Evolutionary conservation across 2,113 vertebrate genomes (phyloP).

Genomic region (Cheirogaleus medius): DNA sequence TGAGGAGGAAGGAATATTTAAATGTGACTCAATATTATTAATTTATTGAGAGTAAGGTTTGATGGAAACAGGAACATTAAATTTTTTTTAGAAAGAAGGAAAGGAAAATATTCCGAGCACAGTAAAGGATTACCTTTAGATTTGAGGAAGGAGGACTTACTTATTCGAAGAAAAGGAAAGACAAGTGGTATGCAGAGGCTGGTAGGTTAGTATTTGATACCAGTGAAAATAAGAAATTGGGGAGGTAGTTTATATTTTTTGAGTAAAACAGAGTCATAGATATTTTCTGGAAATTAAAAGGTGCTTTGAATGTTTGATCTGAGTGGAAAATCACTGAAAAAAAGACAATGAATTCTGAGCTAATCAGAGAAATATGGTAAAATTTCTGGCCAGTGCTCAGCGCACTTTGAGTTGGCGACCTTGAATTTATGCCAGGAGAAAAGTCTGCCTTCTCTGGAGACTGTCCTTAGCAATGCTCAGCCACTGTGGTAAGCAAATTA

Average conservation of each 20-base stretch:
- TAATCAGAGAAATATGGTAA: background rate
- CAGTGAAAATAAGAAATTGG: background rate
- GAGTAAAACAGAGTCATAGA: background rate
- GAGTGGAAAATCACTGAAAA: background rate
- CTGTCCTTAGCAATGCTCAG: background rate
- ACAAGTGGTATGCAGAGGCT: accelerated
- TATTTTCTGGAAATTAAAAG: background rate
- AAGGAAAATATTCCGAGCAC: background rate
- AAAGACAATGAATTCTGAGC: background rate
- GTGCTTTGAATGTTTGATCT: background rate
- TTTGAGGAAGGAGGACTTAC: no score
- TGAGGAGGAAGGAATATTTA: background rate
- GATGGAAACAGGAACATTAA: background rate
- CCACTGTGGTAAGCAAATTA: background rate
- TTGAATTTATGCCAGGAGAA: background rate
- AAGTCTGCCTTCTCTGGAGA: background rate
- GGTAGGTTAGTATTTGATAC: background rate
- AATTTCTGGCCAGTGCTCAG: background rate
- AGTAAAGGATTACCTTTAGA: no score
- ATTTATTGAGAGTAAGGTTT: background rate
- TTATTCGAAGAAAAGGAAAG: background rate
- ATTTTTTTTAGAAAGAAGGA: background rate
- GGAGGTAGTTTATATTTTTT: background rate
- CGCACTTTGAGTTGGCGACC: background rate
- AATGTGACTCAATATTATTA: background rate